phyloP scores from a whole-genome alignment of 2,797 vertebrate species.

The Dendrocincla fuliginosa region DNA sequence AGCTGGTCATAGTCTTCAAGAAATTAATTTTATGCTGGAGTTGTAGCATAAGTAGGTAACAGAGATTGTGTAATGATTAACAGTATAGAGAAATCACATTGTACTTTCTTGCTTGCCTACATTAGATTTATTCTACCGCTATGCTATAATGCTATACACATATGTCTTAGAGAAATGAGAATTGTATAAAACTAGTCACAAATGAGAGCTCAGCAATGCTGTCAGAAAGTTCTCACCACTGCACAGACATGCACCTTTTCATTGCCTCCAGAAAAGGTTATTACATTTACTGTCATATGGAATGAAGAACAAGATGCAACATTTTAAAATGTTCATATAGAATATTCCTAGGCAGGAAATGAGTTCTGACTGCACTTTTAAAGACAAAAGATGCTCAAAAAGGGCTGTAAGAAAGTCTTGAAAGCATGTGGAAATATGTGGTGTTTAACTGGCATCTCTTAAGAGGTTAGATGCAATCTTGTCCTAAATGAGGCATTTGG shows the following conservation, averaged over 20 bases:
- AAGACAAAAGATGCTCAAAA: not conserved
- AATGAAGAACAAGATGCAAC: not conserved
- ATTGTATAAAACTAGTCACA: not conserved
- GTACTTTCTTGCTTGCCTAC: slow-evolving; percentile 16
- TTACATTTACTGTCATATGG: not conserved
- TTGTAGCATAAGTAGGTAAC: not conserved
- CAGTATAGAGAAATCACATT: not conserved
- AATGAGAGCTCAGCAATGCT: not conserved
- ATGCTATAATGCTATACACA: not conserved
- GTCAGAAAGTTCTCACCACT: not conserved
- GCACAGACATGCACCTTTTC: not conserved
- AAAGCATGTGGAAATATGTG: not conserved
- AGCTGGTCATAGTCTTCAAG: not conserved
- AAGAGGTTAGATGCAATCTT: not conserved
- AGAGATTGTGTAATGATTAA: not conserved
- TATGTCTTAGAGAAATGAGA: not conserved
- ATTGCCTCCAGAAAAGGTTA: not conserved
- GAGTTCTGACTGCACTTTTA: not conserved
- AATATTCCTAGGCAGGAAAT: not conserved
- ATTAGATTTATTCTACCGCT: slow-evolving; percentile 26
- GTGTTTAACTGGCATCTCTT: not conserved
- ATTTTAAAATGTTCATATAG: not conserved
- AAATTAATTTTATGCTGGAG: not conserved
- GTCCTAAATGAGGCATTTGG: not conserved
- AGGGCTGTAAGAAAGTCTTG: not conserved